Base-by-base conservation (phyloP, 2,113 vertebrate species). In the Egretta garzetta region DNA sequence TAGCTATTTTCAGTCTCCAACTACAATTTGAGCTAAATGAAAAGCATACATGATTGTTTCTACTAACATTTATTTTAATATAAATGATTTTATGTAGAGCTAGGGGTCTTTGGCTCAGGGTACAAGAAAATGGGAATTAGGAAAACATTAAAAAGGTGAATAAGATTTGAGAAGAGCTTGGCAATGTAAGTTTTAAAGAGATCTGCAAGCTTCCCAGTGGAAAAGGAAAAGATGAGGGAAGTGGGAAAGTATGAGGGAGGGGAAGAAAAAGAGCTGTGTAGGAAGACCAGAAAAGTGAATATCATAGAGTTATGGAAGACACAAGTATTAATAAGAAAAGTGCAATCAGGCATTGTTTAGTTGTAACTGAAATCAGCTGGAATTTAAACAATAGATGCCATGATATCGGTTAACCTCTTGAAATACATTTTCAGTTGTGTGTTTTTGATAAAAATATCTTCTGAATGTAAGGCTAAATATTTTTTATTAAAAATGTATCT, bases 61-160 rank as follows among this genome's bases (percentile, higher is more conserved):
- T 30, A 33, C 12, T 32, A 68, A 27, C 6, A 71, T 22, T 43
- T 37, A 55, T 59, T 77, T 45, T 79, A 71, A 56, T 67, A 47
- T 17, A n/a, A 50, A 41, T 43, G 1, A 18, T 50, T 80, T 87
- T 67, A 23, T 56, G 3, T 63, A 37, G 14, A 35, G 5, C 3
- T 45, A 24, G 4, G 15, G 4, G 3, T 33, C 39, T 80, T 75
- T 19, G 4, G 30, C 12, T 22, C 1, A 3, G 10, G 7, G 18
- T 37, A 35, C 9, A 43, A 67, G 20, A 63, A 6, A 70, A 66
- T 6, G 5, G 0, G 30, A 79, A 77, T n/a, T 19, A 58, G 1
- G 3, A 37, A 59, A 43, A 45, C 1, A 22, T n/a, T n/a, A 3
- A 37, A 80, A 63, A 49, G 1, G 4, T 28, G 15, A 70, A 18